Conservation (phyloP, 2,113 vertebrate genomes). For the Picathartes gymnocephalus region DNA sequence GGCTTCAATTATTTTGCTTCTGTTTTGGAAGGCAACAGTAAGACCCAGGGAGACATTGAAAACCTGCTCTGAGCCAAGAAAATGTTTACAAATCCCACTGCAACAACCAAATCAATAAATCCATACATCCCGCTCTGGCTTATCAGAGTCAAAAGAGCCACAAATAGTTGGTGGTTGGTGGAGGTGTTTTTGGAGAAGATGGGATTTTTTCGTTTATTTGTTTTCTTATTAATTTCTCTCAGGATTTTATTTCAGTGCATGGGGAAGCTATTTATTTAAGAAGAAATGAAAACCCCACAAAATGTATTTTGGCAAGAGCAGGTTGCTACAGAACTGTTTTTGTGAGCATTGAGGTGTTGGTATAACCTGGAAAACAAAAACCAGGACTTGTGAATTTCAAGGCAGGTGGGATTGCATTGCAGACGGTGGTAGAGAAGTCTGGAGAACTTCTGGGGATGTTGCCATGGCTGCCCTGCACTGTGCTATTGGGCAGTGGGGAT, state of each 20-base stretch:
- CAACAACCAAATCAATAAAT: neutral
- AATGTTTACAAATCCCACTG: conserved; percentile 8
- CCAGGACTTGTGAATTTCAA: fast-evolving
- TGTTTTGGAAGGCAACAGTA: neutral
- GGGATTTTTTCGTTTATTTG: neutral
- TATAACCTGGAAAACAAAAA: neutral
- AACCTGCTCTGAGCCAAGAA: neutral
- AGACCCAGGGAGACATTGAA: neutral
- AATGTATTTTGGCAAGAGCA: neutral
- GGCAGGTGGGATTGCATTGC: neutral
- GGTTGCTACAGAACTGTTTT: neutral
- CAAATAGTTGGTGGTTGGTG: neutral
- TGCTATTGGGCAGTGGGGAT: fast-evolving
- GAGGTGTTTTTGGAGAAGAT: neutral
- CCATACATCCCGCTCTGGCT: neutral
- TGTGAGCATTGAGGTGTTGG: neutral
- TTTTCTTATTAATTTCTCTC: neutral
- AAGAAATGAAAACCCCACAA: neutral
- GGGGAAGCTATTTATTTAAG: neutral
- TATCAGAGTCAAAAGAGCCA: neutral
- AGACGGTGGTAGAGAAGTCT: fast-evolving
- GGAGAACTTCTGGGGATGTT: fast-evolving
- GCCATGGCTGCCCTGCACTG: fast-evolving
- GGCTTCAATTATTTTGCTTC: neutral
- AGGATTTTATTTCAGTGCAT: neutral